Evolutionary conservation across 2,888 invertebrate genomes (phyloP), one percentile per base, ranked within the genome.

Genomic region (Perdita meconis): DNA sequence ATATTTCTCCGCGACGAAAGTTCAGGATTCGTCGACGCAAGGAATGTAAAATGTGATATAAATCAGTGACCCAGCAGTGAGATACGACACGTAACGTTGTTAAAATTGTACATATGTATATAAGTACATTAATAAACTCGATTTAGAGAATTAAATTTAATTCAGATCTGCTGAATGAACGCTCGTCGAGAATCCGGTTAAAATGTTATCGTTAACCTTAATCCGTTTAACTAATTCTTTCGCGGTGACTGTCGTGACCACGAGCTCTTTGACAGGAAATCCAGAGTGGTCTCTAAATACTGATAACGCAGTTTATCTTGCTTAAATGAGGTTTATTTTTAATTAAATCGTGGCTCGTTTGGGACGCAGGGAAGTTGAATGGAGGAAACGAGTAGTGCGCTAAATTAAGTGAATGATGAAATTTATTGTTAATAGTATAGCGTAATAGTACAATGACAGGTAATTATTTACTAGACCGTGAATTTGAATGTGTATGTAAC

Each of bases 41-140:
- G 4, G 12, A 8, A 6, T 16, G 5, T 8, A 12, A 34, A 38
- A n/a, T 53, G 42, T 57, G 19, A 42, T 26, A 57, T 16, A 24
- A 55, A 40, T 40, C 12, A 40, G 2, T 19, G 24, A 19, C 51
- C 40, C 44, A 68, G 24, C 68, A 75, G 59, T 60, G 22, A 68
- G 26, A 64, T 2, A 24, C 34, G 38, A 16, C 53, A 68, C 4
- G 24, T 72, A 72, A 55, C 36, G 38, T 40, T 59, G 63, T 55
- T 60, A 57, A 63, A 16, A 64, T 75, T 77, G 77, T 77, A 77
- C 40, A 74, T 74, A 77, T 75, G 67, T 77, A 68, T 42, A 64
- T 68, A 61, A 42, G 47, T 51, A 57, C 47, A 53, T 44, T 50
- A 69, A 75, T 74, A 73, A 75, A 66, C 42, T 53, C 47, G 24